Evolutionary conservation across 1,140 invertebrate species (phyloP).

Genomic region (Drosophila trapezifrons): DNA sequence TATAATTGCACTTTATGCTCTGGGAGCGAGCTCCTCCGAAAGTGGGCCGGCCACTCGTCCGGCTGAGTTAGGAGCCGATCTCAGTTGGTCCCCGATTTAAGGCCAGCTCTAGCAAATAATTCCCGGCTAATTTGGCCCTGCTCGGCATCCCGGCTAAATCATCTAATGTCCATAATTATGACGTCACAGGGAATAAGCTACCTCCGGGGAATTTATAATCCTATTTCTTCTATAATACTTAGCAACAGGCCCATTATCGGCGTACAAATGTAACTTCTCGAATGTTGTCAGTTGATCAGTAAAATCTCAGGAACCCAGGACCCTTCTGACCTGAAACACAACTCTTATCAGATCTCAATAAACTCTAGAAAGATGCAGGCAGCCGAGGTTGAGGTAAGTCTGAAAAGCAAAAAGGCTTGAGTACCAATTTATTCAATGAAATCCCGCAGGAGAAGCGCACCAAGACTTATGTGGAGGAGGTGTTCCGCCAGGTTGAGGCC

Average conservation of each 20-base stretch:
- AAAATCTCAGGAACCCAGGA: conserved; percentile 1
- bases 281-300: too few relatives aligned
- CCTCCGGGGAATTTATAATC: conserved; percentile 14
- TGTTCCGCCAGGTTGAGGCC: conserved; percentile 43
- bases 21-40: conserved; percentile 52
- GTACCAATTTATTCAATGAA: background rate
- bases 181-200: conserved; percentile 15
- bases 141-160: conserved; percentile 26
- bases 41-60: conserved; percentile 43
- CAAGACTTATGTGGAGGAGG: conserved; percentile 71
- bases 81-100: conserved; percentile 37
- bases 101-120: conserved; percentile 33
- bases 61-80: conserved; percentile 48
- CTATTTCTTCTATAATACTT: background rate
- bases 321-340: background rate
- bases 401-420: background rate
- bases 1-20: conserved; percentile 79
- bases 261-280: too few relatives aligned
- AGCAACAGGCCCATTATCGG: background rate
- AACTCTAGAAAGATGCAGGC: conserved; percentile 41
- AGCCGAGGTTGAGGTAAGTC: conserved; percentile 30
- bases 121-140: conserved; percentile 37
- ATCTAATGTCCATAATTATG: conserved; percentile 49
- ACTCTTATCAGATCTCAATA: background rate
- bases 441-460: conserved; percentile 63